phyloP scores from a whole-genome alignment of 2,888 invertebrate species.

The Sarcophaga caerulescens region DNA sequence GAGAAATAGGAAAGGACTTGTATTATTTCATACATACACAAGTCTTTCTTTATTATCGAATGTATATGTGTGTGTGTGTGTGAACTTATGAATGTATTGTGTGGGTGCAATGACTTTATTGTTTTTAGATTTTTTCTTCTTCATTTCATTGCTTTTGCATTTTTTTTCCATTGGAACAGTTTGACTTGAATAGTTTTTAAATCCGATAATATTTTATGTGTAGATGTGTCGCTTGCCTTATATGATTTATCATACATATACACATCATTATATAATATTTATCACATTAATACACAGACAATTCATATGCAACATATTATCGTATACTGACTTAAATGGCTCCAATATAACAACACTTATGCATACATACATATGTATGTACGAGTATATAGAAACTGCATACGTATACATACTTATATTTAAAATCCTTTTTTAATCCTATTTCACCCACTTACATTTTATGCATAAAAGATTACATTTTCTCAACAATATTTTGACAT shows the following conservation, averaged over 20 bases:
- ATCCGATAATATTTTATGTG: too few relatives aligned
- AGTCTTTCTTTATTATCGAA: not conserved
- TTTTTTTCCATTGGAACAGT: not conserved
- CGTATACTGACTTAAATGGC: too few relatives aligned
- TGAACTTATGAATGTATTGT: constrained; percentile 31
- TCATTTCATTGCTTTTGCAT: not conserved
- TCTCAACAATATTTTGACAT: constrained; percentile 55
- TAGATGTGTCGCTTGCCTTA: too few relatives aligned
- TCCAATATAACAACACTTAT: not conserved
- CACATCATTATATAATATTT: too few relatives aligned
- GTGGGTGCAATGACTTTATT: constrained; percentile 66
- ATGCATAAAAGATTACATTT: constrained; percentile 59
- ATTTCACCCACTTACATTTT: constrained; percentile 58
- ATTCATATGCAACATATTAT: too few relatives aligned
- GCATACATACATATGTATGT: not conserved
- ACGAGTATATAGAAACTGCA: not conserved
- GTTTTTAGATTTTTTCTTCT: constrained; percentile 32
- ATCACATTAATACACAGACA: too few relatives aligned
- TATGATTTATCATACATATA: too few relatives aligned
- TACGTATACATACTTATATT: not conserved
- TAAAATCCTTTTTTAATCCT: constrained; percentile 59
- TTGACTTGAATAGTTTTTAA: too few relatives aligned
- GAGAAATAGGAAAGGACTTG: not conserved
- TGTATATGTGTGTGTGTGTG: not conserved
- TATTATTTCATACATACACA: constrained; percentile 34